phyloP scores from a whole-genome alignment of 2,113 vertebrate genomes.

The Ophthalmotilapia sp. region DNA sequence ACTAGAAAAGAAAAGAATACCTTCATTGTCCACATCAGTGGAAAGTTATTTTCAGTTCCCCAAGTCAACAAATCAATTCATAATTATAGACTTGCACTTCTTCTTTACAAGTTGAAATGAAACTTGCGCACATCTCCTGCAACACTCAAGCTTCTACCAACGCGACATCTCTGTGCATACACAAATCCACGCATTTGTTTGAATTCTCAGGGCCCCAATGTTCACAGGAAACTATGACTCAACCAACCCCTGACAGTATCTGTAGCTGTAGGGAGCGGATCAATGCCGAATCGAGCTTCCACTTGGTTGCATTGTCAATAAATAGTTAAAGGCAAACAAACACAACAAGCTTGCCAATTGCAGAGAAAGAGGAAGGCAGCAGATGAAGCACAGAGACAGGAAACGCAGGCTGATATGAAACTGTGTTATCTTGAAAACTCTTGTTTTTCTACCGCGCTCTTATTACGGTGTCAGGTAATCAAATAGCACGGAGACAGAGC shows the following conservation, averaged over 20 bases:
- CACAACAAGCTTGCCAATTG: neutral
- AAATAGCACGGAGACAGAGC: neutral
- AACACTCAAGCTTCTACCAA: neutral
- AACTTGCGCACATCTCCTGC: neutral
- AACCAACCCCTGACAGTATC: neutral
- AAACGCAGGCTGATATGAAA: neutral
- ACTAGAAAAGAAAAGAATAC: neutral
- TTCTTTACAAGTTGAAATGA: neutral
- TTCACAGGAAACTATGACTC: neutral
- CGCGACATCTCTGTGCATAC: neutral
- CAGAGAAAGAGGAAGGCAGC: neutral
- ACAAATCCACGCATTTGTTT: neutral
- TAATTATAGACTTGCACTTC: neutral
- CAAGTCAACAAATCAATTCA: neutral
- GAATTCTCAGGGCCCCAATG: rapidly evolving
- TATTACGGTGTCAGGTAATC: too few relatives aligned
- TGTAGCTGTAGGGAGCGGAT: neutral
- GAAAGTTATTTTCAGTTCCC: neutral
- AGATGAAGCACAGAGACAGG: neutral
- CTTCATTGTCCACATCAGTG: neutral
- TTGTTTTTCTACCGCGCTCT: neutral
- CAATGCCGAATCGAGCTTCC: neutral
- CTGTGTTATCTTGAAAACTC: neutral
- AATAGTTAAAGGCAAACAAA: neutral
- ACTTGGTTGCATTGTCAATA: neutral